Percentiles rank a stretch among this genome's conserved stretches.
Conservation (phyloP, 2,888 invertebrate species). For the Epirrita christyi region DNA sequence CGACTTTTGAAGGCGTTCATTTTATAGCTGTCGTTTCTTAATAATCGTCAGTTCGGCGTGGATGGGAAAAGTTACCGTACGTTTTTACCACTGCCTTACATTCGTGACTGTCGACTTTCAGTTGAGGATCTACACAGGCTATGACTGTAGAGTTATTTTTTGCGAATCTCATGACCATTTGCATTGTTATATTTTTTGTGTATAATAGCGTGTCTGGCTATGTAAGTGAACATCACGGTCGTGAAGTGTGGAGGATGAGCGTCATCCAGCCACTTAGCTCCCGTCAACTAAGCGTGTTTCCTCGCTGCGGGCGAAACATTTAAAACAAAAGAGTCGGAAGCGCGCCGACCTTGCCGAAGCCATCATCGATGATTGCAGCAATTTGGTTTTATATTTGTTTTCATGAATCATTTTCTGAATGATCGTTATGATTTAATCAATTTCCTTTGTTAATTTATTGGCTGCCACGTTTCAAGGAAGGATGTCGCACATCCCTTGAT, state of each 20-base stretch:
- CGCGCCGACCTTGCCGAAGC: conserved; percentile 62
- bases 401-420: conserved; percentile 36
- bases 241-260: conserved; percentile 63
- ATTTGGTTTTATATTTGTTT: conserved; percentile 47
- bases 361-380: conserved; percentile 56
- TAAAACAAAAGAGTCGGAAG: conserved; percentile 75
- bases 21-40: conserved; percentile 59
- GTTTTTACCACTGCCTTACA: conserved; percentile 43
- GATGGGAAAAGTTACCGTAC: conserved; percentile 37
- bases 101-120: conserved; percentile 30
- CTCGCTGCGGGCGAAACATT: conserved; percentile 65
- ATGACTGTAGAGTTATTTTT: conserved; percentile 41
- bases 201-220: conserved; percentile 44
- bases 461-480: conserved; percentile 25
- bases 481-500: conserved; percentile 28
- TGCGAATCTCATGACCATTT: conserved; percentile 50
- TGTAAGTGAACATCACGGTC: conserved; percentile 60
- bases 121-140: conserved; percentile 33
- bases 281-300: conserved; percentile 80
- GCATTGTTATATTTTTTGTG: conserved; percentile 64
- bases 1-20: conserved; percentile 59
- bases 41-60: conserved; percentile 52
- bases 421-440: conserved; percentile 12
- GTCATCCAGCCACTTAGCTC: conserved; percentile 74
- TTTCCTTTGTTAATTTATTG: conserved; percentile 24